Conservation (phyloP, 2,888 invertebrate species). For the Cylindroiulus punctatus region DNA sequence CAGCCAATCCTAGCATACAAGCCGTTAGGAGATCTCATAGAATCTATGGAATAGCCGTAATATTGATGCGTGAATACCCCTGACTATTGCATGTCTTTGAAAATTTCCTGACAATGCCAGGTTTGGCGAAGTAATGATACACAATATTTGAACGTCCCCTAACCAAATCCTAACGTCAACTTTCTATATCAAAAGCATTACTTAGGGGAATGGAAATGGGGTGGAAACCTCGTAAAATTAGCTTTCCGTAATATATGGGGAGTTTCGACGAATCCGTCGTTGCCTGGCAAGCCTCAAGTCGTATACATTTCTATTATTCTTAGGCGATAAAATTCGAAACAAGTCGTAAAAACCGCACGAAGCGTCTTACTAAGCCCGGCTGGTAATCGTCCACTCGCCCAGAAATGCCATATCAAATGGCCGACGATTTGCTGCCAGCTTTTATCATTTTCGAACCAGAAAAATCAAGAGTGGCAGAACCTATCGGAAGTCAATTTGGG, state of each 20-base stretch:
- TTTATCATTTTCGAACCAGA: background rate
- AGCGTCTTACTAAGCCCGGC: background rate
- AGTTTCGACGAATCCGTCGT: background rate
- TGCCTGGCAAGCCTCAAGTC: background rate
- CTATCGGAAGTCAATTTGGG: background rate
- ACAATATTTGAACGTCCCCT: too few species aligned
- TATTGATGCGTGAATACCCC: too few species aligned
- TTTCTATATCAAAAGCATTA: too few species aligned
- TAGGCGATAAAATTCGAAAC: background rate
- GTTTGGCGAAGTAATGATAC: too few species aligned
- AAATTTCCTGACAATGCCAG: too few species aligned
- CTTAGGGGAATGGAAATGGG: too few species aligned
- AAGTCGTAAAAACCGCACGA: conserved; percentile 28
- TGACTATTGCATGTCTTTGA: too few species aligned
- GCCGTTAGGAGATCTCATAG: too few species aligned
- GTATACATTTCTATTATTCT: background rate
- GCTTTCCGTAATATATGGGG: background rate
- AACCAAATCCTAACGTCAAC: too few species aligned
- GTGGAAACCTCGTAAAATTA: background rate
- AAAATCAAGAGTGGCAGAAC: background rate
- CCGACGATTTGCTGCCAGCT: background rate
- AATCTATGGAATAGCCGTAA: too few species aligned
- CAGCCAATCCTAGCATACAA: too few species aligned
- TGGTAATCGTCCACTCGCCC: background rate
- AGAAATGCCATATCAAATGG: background rate